These are phyloP conservation scores for Apamea crenata DNA, from an alignment of 2,888 invertebrate species.

Conservation along the genomic window DNA sequence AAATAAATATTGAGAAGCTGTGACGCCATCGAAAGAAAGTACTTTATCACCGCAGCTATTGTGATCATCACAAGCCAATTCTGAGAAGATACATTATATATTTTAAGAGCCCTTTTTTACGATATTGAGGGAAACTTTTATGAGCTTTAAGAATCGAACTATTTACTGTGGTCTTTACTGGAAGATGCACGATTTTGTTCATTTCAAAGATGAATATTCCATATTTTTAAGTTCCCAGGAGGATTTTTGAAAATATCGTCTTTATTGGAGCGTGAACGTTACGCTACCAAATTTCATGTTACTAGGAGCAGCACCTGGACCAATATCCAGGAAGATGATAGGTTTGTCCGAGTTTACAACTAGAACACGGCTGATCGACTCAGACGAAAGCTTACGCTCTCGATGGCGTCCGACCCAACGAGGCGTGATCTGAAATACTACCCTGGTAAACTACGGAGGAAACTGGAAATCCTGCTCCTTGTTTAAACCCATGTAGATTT, in stretches of 20 bases:
- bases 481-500: not conserved
- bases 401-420: conserved; percentile 5
- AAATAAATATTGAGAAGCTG: conserved; percentile 1
- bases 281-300: conserved; percentile 15
- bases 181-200: conserved; percentile 29
- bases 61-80: conserved; percentile 22
- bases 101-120: conserved; percentile 26
- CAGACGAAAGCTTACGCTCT: conserved; percentile 10
- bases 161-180: conserved; percentile 14
- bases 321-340: not conserved
- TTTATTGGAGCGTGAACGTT: conserved; percentile 35
- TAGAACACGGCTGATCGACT: not conserved
- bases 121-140: conserved; percentile 26
- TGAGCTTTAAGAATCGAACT: conserved; percentile 9
- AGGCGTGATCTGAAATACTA: conserved; percentile 8
- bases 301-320: not conserved
- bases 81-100: conserved; percentile 22
- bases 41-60: conserved; percentile 19
- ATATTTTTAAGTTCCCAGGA: conserved; percentile 43
- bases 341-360: conserved; percentile 1
- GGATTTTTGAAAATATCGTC: conserved; percentile 15
- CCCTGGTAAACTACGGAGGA: conserved; percentile 1
- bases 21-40: conserved; percentile 16
- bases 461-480: not conserved
- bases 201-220: conserved; percentile 1